phyloP scores from a whole-genome alignment of 1,140 invertebrate species.

The Pachyrhynchus sulphureomaculatus region DNA sequence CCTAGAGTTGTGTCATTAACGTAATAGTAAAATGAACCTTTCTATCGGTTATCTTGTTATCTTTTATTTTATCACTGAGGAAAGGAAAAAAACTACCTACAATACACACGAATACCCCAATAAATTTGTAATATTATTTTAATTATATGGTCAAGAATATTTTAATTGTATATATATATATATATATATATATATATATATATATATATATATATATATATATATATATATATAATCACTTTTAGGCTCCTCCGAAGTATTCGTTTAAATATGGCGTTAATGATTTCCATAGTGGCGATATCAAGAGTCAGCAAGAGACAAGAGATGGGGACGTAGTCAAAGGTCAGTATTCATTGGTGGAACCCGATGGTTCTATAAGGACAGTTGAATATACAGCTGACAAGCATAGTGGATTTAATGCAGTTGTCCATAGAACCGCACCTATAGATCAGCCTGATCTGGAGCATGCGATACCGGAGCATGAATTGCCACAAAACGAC shows the following conservation, averaged over 20 bases:
- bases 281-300: constrained; percentile 65
- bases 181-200: no score
- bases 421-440: constrained; percentile 54
- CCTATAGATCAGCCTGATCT: neutral
- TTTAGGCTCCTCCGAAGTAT: constrained; percentile 62
- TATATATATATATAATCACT: no score
- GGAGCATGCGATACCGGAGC: neutral
- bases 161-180: no score
- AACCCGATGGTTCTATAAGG: constrained; percentile 66
- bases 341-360: constrained; percentile 62
- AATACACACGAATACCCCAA: no score
- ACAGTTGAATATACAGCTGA: constrained; percentile 55
- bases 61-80: no score
- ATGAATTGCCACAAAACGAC: neutral
- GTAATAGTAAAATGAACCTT: no score
- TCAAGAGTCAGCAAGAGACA: constrained; percentile 66
- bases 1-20: no score
- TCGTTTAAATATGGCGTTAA: constrained; percentile 66
- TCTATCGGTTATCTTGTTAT: no score
- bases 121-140: no score
- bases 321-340: constrained; percentile 66
- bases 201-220: no score
- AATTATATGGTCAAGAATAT: no score
- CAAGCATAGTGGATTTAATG: constrained; percentile 49
- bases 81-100: no score